These are phyloP conservation scores for Onychorhynchus coronatus DNA, from an alignment of 2,113 vertebrate species.

Conservation along the genomic window DNA sequence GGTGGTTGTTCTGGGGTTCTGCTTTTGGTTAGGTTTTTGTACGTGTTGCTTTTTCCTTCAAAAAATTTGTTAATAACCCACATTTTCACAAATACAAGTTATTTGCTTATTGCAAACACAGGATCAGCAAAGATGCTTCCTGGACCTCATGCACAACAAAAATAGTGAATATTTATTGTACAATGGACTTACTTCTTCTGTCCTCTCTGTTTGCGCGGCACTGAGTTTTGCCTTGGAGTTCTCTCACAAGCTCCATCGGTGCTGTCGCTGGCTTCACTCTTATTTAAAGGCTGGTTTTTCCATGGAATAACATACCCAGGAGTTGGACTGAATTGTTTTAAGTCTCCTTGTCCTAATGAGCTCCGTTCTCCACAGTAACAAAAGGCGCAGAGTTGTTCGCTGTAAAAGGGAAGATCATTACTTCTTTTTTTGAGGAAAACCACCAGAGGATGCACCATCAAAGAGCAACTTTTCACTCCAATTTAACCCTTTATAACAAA, in stretches of 20 bases:
- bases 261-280: slow-evolving; percentile 77
- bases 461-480: not conserved
- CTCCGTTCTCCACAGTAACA: slow-evolving; percentile 91
- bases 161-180: fast-evolving
- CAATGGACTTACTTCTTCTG: slow-evolving; percentile 79
- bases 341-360: slow-evolving; percentile 91
- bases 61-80: not conserved
- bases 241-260: slow-evolving; percentile 76
- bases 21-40: not conserved
- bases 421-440: not conserved
- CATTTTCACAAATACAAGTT: not conserved
- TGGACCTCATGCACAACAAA: not conserved
- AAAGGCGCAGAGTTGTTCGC: slow-evolving; percentile 96
- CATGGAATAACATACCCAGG: slow-evolving; percentile 82
- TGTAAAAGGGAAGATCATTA: slow-evolving; percentile 60
- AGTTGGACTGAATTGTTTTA: slow-evolving; percentile 89
- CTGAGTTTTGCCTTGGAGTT: slow-evolving; percentile 67
- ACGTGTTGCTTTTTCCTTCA: not conserved
- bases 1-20: not conserved
- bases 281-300: slow-evolving; percentile 81
- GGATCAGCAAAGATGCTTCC: not conserved
- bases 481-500: not conserved
- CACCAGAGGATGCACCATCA: not conserved
- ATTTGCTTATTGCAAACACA: not conserved
- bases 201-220: slow-evolving; percentile 73